These are phyloP conservation scores for Lithophane socia DNA, from an alignment of 2,888 invertebrate species.

Conservation along the genomic window DNA sequence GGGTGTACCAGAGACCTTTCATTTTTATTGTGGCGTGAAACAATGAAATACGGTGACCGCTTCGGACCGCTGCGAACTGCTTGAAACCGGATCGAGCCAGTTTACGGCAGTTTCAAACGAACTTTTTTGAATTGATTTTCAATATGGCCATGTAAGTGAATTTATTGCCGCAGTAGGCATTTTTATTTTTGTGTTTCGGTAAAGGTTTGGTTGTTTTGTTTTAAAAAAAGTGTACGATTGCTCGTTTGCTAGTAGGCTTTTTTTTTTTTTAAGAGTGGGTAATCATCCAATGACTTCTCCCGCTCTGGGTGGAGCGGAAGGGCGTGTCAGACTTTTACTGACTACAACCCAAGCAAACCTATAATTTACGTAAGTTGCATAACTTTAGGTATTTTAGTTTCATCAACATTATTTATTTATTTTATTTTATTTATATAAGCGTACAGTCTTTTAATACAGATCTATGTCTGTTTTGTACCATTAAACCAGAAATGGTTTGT, in stretches of 20 bases:
- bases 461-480: too few species aligned
- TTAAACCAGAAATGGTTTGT: too few species aligned
- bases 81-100: slow-evolving; percentile 53
- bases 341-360: not conserved
- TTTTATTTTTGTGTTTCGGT: not conserved
- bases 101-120: slow-evolving; percentile 45
- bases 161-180: slow-evolving; percentile 4
- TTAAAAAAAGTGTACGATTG: too few species aligned
- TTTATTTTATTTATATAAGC: too few species aligned
- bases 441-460: too few species aligned
- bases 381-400: not conserved
- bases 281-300: too few species aligned
- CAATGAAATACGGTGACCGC: slow-evolving; percentile 56
- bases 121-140: slow-evolving; percentile 50
- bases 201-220: too few species aligned
- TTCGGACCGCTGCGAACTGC: slow-evolving; percentile 46
- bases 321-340: too few species aligned
- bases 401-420: too few species aligned
- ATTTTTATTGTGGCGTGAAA: slow-evolving; percentile 54
- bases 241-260: too few species aligned
- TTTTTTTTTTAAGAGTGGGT: too few species aligned
- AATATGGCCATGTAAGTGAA: slow-evolving; percentile 24
- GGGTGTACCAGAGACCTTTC: slow-evolving; percentile 41
- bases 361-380: not conserved
- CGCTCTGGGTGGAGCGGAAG: too few species aligned